A percentile compares a stretch with the other conserved stretches of the same genome.
These are phyloP conservation scores for Halictus ligatus DNA, from an alignment of 2,888 invertebrate species.

Conservation along the genomic window DNA sequence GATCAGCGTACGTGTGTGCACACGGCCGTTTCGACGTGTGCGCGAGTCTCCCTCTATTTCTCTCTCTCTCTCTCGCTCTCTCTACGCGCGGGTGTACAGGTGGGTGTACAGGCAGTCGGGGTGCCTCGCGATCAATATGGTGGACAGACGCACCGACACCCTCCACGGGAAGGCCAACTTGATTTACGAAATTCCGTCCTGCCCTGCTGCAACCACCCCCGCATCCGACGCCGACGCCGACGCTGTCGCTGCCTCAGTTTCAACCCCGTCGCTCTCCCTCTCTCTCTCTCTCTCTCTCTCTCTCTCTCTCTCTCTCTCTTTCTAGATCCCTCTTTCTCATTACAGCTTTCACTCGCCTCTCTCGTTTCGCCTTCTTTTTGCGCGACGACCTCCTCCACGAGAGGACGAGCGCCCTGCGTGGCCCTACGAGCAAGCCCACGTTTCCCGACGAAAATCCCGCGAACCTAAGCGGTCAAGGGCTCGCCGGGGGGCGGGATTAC, in stretches of 20 bases:
- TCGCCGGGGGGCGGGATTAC: constrained; percentile 3
- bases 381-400: background rate
- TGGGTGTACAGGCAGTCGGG: constrained; percentile 67
- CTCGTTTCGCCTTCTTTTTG: background rate
- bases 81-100: constrained; percentile 25
- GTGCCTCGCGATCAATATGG: constrained; percentile 84
- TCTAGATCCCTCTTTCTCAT: background rate
- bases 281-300: background rate
- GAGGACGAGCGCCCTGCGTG: background rate
- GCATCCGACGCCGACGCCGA: constrained; percentile 1
- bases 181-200: constrained; percentile 75
- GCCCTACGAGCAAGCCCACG: background rate
- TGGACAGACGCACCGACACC: constrained; percentile 83
- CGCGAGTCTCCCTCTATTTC: background rate
- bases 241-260: background rate
- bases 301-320: background rate
- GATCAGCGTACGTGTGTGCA: constrained; percentile 35
- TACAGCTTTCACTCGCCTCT: background rate
- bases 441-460: constrained; percentile 1
- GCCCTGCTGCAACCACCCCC: constrained; percentile 17
- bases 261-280: background rate
- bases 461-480: constrained; percentile 3
- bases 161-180: constrained; percentile 77
- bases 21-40: constrained; percentile 2
- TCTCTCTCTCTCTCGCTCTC: background rate